phyloP scores from a whole-genome alignment of 2,888 invertebrate species.

The Cephus spinipes region DNA sequence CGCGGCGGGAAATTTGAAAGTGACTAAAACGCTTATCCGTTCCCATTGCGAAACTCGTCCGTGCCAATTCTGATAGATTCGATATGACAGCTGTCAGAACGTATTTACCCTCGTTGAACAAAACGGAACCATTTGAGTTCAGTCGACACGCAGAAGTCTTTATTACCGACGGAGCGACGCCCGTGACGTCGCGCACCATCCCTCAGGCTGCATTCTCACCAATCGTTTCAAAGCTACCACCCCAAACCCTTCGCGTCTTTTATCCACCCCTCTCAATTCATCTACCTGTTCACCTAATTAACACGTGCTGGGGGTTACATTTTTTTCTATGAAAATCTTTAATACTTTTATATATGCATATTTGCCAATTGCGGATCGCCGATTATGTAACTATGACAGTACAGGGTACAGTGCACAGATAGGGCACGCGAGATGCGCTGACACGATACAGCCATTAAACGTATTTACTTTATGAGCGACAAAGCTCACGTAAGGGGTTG shows the following conservation, averaged over 20 bases:
- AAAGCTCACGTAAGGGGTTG: constrained; percentile 29
- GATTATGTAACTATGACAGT: not conserved
- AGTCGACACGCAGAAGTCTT: not conserved
- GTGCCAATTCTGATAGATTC: not conserved
- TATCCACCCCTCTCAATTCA: constrained; percentile 29
- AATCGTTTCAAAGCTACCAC: not conserved
- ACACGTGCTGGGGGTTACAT: constrained; percentile 17
- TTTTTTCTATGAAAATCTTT: not conserved
- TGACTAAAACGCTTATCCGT: not conserved
- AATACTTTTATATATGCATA: not conserved
- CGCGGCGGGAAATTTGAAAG: not conserved
- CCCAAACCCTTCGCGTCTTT: constrained; percentile 8
- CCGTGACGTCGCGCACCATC: constrained; percentile 15
- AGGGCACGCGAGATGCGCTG: constrained; percentile 56
- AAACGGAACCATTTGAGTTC: not conserved
- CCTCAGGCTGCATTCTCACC: not conserved
- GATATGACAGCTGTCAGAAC: not conserved
- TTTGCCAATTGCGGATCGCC: not conserved
- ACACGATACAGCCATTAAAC: constrained; percentile 57
- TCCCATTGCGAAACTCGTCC: not conserved
- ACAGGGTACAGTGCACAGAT: constrained; percentile 30
- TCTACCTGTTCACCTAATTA: constrained; percentile 38
- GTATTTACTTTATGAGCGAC: constrained; percentile 55
- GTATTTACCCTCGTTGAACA: not conserved
- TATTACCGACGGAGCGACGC: not conserved